These are phyloP conservation scores for Noctua janthe DNA, from an alignment of 2,888 invertebrate genomes.

Conservation along the genomic window DNA sequence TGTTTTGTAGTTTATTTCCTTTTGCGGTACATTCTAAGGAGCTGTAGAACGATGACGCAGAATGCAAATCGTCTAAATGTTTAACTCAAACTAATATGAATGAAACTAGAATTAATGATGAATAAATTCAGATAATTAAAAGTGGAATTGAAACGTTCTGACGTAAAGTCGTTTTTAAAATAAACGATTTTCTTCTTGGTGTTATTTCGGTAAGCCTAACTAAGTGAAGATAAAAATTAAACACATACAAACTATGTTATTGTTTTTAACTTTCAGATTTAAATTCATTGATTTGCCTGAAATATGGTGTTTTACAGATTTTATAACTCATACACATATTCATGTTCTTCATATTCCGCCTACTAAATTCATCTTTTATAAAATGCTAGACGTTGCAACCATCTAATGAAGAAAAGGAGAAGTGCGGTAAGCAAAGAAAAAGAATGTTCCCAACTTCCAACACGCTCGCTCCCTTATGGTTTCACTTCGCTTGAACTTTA, in stretches of 20 bases:
- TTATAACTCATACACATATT: no score
- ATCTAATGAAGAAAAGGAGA: neutral
- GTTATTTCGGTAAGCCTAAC: no score
- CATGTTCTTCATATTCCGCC: no score
- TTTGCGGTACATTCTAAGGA: conserved; percentile 27
- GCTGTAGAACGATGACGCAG: neutral
- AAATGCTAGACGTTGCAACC: neutral
- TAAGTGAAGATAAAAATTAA: neutral
- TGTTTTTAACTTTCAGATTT: no score
- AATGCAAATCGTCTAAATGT: neutral
- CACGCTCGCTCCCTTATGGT: neutral
- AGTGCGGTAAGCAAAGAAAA: neutral
- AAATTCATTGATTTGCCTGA: no score
- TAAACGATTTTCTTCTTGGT: no score
- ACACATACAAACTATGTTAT: no score
- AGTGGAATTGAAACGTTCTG: no score
- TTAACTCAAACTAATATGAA: neutral
- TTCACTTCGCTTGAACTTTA: conserved; percentile 8
- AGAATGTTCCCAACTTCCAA: conserved; percentile 1
- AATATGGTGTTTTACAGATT: no score
- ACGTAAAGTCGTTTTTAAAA: no score
- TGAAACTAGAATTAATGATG: neutral
- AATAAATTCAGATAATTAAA: neutral
- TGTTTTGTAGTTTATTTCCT: conserved; percentile 37
- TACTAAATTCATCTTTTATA: neutral